A percentile compares a stretch with the other conserved stretches of the same genome.
Evolutionary conservation across 2,888 invertebrate genomes (phyloP).

Genomic region (Ecliptopera silaceata): DNA sequence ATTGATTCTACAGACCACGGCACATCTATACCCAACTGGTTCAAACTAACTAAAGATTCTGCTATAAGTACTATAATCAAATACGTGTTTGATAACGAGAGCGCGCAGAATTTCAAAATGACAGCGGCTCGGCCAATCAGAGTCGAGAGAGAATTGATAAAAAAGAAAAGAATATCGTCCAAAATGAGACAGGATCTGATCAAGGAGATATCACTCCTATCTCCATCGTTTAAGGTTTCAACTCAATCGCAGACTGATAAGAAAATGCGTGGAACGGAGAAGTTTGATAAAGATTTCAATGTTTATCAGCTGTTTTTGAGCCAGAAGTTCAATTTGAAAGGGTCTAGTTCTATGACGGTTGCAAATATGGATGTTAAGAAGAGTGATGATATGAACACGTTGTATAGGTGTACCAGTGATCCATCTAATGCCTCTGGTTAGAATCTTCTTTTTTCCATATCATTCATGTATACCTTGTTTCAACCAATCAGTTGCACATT

Average conservation of each 20-base stretch:
- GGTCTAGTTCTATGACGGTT: constrained; percentile 48
- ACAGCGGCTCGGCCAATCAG: constrained; percentile 26
- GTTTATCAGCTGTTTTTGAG: constrained; percentile 52
- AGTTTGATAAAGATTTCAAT: constrained; percentile 45
- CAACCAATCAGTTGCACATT: no score
- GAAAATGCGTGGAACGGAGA: constrained; percentile 34
- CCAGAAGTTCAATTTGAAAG: constrained; percentile 39
- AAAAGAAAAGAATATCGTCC: constrained; percentile 24
- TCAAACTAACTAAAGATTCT: constrained; percentile 45
- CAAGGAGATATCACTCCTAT: constrained; percentile 44
- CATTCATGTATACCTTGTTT: not conserved
- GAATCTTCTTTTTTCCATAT: constrained; percentile 21
- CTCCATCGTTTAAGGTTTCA: constrained; percentile 48
- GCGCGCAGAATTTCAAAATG: constrained; percentile 31
- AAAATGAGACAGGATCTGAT: constrained; percentile 44
- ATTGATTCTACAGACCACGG: constrained; percentile 38
- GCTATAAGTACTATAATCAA: constrained; percentile 47
- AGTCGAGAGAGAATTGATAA: constrained; percentile 28
- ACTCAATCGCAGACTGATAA: constrained; percentile 55
- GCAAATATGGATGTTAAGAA: constrained; percentile 33
- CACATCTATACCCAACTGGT: constrained; percentile 49
- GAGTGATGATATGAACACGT: constrained; percentile 62
- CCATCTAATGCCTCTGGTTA: constrained; percentile 60
- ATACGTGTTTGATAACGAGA: constrained; percentile 39
- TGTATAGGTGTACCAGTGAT: constrained; percentile 64